phyloP scores from a whole-genome alignment of 2,888 invertebrate species.

The Horisme vitalbata region DNA sequence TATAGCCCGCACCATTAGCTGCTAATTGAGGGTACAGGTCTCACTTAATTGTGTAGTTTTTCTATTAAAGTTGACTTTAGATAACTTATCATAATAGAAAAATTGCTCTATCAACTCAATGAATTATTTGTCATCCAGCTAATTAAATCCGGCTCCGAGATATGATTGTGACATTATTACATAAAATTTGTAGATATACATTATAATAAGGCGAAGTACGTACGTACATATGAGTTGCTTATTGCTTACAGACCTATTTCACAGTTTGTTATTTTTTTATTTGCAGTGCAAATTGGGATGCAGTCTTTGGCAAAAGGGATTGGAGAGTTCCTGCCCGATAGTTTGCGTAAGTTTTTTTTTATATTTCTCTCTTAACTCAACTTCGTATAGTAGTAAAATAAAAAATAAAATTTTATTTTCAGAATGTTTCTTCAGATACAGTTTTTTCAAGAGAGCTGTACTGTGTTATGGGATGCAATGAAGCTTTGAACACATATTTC shows the following conservation, averaged over 20 bases:
- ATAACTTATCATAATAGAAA: constrained; percentile 13
- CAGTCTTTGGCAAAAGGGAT: constrained; percentile 88
- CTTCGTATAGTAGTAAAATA: background rate
- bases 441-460: constrained; percentile 87
- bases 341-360: constrained; percentile 89
- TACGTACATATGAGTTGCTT: too few species aligned
- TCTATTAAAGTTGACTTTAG: constrained; percentile 6
- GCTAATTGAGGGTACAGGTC: constrained; percentile 49
- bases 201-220: too few species aligned
- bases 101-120: constrained; percentile 17
- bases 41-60: constrained; percentile 28
- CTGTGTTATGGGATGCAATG: constrained; percentile 92
- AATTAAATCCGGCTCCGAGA: background rate
- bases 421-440: constrained; percentile 88
- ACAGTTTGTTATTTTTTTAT: constrained; percentile 41
- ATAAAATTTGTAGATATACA: too few species aligned
- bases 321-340: constrained; percentile 89
- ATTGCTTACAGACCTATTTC: too few species aligned
- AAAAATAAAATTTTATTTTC: constrained; percentile 43
- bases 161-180: background rate
- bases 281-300: constrained; percentile 92
- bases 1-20: constrained; percentile 67
- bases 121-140: constrained; percentile 9
- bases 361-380: background rate
- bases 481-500: constrained; percentile 89